Base-by-base conservation (phyloP, 23 tunicate species). In the Aplidium turbinatum region DNA sequence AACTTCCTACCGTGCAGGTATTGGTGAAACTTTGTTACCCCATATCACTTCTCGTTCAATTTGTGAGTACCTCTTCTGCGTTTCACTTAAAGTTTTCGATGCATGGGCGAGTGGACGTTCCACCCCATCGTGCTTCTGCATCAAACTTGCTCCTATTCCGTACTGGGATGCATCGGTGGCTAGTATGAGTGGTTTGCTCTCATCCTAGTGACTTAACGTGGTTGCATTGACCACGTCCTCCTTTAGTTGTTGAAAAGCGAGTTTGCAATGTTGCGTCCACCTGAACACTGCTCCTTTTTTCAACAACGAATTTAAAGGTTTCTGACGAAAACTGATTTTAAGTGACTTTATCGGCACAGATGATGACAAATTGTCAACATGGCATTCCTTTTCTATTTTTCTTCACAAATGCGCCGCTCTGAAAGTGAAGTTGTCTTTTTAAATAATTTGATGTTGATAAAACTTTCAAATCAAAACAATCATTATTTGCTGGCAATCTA, bases 131-230 rank as follows among this genome's bases (percentile, higher is more conserved):
- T 25, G 7, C 4, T 27, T 20, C 31, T 60, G 68, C 68, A 29
- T 25, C 3, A 27, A 38, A 3, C 16, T 50, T 13, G 50, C 50
- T 2, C 50, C 72, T 6, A 65, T 7, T 3, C 50, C 72, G 23
- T 65, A 16, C 28, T 65, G 24, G 19, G 72, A 65, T 3, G 72
- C 72, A 29, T 65, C 72, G 3, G 72, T 65, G 27, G 72, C 72
- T 18, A 65, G 22, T 36, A 36, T 65, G 3, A 65, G 28, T 2
- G 24, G 26, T 65, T 65, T 27, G 35, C 31, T 30, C 9, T 13
- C 16, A 20, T 60, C 36, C 7, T 27, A 60, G 36, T 60, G 68
- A 30, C 36, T 27, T 4, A 60, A 20, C 68, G 29, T 27, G 5
- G 35, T 60, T 25, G 68, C 68, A 29, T 60, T 65, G 7, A 65